Conservation (phyloP, 2,888 invertebrate species). For the Calameuta idolon region DNA sequence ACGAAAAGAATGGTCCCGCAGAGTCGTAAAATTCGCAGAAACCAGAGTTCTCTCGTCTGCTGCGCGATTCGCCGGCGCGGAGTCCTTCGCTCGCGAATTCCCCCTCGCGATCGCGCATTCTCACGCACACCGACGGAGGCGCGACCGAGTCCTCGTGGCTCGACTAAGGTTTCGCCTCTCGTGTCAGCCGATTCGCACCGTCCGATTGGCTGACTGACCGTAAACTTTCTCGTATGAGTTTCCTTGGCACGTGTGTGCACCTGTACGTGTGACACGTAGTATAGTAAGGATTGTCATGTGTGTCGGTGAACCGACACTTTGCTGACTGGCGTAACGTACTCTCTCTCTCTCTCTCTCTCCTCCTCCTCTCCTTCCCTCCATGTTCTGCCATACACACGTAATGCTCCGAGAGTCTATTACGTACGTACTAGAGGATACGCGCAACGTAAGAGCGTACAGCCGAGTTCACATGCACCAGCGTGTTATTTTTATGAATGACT, state of each 20-base stretch:
- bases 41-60: not conserved
- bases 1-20: not conserved
- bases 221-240: not conserved
- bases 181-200: not conserved
- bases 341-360: not conserved
- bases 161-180: not conserved
- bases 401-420: not conserved
- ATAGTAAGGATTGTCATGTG: not conserved
- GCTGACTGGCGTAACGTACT: not conserved
- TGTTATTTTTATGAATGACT: conserved; percentile 65
- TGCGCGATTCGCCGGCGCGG: not conserved
- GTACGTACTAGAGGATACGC: conserved; percentile 12
- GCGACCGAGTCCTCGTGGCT: not conserved
- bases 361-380: not conserved
- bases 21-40: not conserved
- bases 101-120: no score
- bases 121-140: not conserved
- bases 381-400: not conserved
- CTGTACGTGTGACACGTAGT: not conserved
- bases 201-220: not conserved
- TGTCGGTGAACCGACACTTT: not conserved
- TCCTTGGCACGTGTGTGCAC: not conserved
- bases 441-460: conserved; percentile 10
- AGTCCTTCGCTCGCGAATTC: not conserved
- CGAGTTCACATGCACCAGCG: conserved; percentile 42